phyloP scores from a whole-genome alignment of 2,797 vertebrate genomes.

The Melanogrammus aeglefinus region DNA sequence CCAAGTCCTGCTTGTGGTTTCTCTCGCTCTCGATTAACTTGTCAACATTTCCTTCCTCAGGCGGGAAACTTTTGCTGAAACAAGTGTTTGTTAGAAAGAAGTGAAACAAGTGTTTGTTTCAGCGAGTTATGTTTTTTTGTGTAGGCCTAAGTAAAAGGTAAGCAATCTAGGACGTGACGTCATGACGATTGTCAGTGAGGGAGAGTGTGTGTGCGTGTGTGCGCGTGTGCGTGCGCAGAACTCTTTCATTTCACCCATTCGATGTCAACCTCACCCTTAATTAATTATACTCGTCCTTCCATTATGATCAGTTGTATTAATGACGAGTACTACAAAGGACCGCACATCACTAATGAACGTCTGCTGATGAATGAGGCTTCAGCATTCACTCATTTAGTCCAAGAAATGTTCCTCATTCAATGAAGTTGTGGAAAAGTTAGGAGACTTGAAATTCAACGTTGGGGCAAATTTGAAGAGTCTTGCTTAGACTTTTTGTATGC shows the following conservation, averaged over 20 bases:
- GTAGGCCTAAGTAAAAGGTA: slow-evolving; percentile 19
- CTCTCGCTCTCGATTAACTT: slow-evolving; percentile 49
- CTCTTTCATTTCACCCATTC: too few relatives aligned
- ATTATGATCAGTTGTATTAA: too few relatives aligned
- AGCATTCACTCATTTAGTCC: slow-evolving; percentile 62
- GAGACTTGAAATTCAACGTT: slow-evolving; percentile 19
- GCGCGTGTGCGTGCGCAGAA: too few relatives aligned
- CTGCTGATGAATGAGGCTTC: slow-evolving; percentile 47
- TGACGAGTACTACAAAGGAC: slow-evolving; percentile 34
- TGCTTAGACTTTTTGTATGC: slow-evolving; percentile 16
- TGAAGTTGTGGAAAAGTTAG: slow-evolving; percentile 42
- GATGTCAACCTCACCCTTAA: too few relatives aligned
- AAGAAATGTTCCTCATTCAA: slow-evolving; percentile 31
- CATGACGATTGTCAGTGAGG: too few relatives aligned
- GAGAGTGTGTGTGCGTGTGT: too few relatives aligned
- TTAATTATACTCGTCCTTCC: too few relatives aligned
- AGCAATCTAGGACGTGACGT: too few relatives aligned
- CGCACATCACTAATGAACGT: slow-evolving; percentile 49
- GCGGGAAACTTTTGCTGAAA: slow-evolving; percentile 25
- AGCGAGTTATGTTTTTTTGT: slow-evolving; percentile 16
- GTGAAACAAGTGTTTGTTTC: slow-evolving; percentile 28
- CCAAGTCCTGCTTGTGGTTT: slow-evolving; percentile 11
- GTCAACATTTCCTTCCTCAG: slow-evolving; percentile 19
- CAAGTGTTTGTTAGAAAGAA: slow-evolving; percentile 12
- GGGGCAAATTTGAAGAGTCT: slow-evolving; percentile 33